These are phyloP conservation scores for Crenuchus spilurus DNA, from an alignment of 2,797 vertebrate genomes.

Conservation along the genomic window DNA sequence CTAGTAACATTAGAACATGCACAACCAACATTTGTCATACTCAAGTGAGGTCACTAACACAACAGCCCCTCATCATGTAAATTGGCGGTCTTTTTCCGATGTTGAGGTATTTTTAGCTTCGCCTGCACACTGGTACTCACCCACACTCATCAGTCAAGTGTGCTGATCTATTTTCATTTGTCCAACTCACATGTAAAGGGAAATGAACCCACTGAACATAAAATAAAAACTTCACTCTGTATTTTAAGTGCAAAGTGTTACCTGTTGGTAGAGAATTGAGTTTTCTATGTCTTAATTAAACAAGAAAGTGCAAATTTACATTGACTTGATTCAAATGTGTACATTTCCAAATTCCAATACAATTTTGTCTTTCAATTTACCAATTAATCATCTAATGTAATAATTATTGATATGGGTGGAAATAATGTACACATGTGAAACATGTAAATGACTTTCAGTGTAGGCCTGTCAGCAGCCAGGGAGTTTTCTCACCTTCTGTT, in stretches of 20 bases:
- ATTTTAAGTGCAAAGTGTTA: not conserved
- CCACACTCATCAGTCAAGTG: conserved; percentile 18
- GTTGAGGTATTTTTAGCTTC: conserved; percentile 30
- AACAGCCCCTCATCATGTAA: conserved; percentile 1
- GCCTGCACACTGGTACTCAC: not conserved
- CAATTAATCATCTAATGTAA: not conserved
- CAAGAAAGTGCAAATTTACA: not conserved
- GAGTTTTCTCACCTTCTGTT: conserved; percentile 28
- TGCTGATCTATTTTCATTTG: not conserved
- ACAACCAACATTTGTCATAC: not conserved
- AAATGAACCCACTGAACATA: not conserved
- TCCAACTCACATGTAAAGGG: not conserved
- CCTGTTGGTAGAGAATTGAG: no score
- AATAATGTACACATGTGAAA: not conserved
- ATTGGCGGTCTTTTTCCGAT: conserved; percentile 9
- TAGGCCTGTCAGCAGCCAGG: not conserved
- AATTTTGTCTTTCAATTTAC: no score
- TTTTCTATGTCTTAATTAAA: not conserved
- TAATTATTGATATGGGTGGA: not conserved
- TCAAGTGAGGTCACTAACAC: not conserved
- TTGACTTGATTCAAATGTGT: not conserved
- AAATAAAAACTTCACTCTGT: not conserved
- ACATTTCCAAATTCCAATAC: not conserved
- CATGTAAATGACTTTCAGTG: not conserved
- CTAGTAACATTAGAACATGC: not conserved